Base-by-base conservation (phyloP, 2,113 vertebrate species). In the Ramphastos sulfuratus region DNA sequence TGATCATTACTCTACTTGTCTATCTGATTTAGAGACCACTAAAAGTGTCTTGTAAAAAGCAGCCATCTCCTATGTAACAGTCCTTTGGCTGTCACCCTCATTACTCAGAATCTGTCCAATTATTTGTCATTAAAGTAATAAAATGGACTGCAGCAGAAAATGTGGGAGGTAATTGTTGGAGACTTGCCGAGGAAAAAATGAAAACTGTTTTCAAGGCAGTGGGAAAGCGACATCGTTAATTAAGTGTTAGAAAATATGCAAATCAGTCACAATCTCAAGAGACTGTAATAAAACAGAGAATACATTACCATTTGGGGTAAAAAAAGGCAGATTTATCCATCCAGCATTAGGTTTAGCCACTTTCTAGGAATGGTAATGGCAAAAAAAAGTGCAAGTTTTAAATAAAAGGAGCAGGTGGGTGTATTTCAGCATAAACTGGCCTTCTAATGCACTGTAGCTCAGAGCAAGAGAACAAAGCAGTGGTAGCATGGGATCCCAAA, bases 41-140 rank as follows among this genome's bases (percentile, higher is more conserved):
- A 98, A 98, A 98, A 98, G 94, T 98, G 97, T 98, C 98, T 97
- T 98, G 97, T 98, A 98, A 98, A 97, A 98, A 91, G 96, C 97
- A 98, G 96, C 93, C 97, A 1, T 97, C 97, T 98, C 97, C 97
- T 96, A 97, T 96, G 96, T 96, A 98, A 98, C 96, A 97, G 97
- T 98, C 97, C 96, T 98, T 97, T 97, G 94, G 94, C 97, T 98
- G 95, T 98, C 97, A 98, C 97, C 96, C 97, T 98, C 98, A 97
- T 98, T 98, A 98, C 96, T 98, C 97, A 98, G 98, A 98, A 98
- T 97, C 97, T 98, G 98, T 98, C 97, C 97, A 98, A 98, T 98
- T 98, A 98, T 98, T 98, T 98, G 98, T 98, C 97, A 98, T 98
- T 98, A 98, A 98, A 98, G 98, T 97, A 98, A 98, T 98, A 98